Percentiles rank a stretch among this genome's conserved stretches.
Evolutionary conservation across 1,140 invertebrate genomes (phyloP).

Genomic region (Zaprionus davidi): DNA sequence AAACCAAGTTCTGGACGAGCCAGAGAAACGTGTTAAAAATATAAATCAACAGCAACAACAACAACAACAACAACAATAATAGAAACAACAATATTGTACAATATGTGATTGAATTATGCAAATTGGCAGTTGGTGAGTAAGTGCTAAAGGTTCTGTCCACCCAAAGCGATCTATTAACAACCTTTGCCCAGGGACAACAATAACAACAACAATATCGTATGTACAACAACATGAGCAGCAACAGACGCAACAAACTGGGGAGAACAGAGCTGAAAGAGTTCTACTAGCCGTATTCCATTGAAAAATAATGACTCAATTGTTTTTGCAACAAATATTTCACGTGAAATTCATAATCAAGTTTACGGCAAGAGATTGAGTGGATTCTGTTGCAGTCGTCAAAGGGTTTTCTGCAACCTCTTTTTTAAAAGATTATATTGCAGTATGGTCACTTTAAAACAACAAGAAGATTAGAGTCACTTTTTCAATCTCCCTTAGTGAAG

Average conservation of each 20-base stretch:
- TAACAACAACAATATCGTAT: conserved; percentile 8
- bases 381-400: neutral
- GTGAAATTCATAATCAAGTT: neutral
- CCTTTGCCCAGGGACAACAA: conserved; percentile 22
- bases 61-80: neutral
- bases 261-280: neutral
- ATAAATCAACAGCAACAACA: conserved; percentile 37
- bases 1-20: conserved; percentile 15
- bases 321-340: neutral
- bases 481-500: no score
- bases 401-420: no score
- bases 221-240: neutral
- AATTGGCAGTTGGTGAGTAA: conserved; percentile 44
- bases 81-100: neutral
- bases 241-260: neutral
- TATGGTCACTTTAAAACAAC: no score
- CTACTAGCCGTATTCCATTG: neutral
- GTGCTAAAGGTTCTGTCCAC: conserved; percentile 13
- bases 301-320: conserved; percentile 15
- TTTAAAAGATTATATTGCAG: no score
- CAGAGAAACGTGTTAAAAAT: conserved; percentile 58
- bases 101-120: conserved; percentile 60
- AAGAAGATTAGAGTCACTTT: no score
- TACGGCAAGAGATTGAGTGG: neutral
- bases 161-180: conserved; percentile 2